These are phyloP conservation scores for Piprites chloris DNA, from an alignment of 2,113 vertebrate species.

Conservation along the genomic window DNA sequence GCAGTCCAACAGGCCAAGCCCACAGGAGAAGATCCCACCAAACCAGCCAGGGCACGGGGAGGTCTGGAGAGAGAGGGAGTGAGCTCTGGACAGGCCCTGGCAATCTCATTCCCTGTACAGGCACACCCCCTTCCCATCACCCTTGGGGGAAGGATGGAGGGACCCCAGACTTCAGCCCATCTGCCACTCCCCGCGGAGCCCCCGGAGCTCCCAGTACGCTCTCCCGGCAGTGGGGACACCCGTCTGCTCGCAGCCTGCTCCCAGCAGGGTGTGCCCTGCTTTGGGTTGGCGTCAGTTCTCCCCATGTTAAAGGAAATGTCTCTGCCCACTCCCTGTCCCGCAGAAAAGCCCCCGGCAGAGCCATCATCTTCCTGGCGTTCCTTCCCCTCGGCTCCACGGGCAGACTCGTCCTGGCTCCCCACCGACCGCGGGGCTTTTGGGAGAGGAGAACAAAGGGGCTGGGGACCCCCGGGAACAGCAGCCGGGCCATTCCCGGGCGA, in stretches of 20 bases:
- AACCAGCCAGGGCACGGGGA: neutral
- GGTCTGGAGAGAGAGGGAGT: neutral
- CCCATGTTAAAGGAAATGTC: constrained; percentile 33
- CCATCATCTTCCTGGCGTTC: neutral
- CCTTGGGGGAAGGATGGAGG: neutral
- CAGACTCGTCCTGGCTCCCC: neutral
- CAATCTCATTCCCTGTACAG: neutral
- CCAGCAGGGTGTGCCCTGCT: constrained; percentile 21
- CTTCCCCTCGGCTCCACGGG: neutral
- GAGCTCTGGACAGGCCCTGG: neutral
- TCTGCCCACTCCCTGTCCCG: constrained; percentile 14
- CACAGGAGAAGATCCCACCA: neutral
- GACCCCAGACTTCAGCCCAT: neutral
- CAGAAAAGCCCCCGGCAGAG: neutral
- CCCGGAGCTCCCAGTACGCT: neutral
- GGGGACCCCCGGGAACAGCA: neutral
- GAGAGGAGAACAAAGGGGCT: neutral
- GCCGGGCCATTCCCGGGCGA: neutral
- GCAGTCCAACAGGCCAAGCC: neutral
- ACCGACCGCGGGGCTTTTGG: rapidly evolving
- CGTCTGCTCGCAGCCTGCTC: neutral
- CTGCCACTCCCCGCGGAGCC: neutral
- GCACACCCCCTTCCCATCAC: rapidly evolving
- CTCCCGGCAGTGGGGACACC: neutral
- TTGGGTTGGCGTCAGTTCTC: neutral